Conservation (phyloP, 2,797 vertebrate genomes). For the Tapirus indicus region DNA sequence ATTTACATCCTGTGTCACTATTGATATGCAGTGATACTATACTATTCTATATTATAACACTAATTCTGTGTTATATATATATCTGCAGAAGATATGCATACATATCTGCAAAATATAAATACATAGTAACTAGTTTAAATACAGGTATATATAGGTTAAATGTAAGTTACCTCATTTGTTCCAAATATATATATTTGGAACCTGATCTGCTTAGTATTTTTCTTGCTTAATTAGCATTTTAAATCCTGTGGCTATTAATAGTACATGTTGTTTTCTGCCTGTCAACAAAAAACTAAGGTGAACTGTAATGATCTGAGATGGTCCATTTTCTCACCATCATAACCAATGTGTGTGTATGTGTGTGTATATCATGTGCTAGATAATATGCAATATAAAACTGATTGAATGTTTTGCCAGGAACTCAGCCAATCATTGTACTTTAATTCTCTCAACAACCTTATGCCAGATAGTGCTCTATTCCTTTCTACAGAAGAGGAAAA, state of each 20-base stretch:
- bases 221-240: not conserved
- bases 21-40: not conserved
- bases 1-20: not conserved
- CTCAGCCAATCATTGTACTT: not conserved
- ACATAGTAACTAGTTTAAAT: no score
- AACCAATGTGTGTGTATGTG: not conserved
- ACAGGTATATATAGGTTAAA: no score
- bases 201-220: not conserved
- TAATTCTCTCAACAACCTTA: not conserved
- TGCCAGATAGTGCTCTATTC: not conserved
- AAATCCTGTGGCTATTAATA: not conserved
- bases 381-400: not conserved
- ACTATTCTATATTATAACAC: not conserved
- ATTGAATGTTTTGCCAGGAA: not conserved
- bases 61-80: not conserved
- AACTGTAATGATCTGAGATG: not conserved
- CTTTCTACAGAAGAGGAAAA: not conserved
- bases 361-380: not conserved
- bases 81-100: not conserved
- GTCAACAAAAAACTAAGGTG: not conserved
- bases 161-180: no score
- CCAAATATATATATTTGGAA: not conserved
- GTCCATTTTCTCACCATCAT: not conserved
- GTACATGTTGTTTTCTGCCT: not conserved
- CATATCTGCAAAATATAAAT: no score